Evolutionary conservation across 2,888 invertebrate species (phyloP).

Genomic region (Leptinotarsa haldemani): DNA sequence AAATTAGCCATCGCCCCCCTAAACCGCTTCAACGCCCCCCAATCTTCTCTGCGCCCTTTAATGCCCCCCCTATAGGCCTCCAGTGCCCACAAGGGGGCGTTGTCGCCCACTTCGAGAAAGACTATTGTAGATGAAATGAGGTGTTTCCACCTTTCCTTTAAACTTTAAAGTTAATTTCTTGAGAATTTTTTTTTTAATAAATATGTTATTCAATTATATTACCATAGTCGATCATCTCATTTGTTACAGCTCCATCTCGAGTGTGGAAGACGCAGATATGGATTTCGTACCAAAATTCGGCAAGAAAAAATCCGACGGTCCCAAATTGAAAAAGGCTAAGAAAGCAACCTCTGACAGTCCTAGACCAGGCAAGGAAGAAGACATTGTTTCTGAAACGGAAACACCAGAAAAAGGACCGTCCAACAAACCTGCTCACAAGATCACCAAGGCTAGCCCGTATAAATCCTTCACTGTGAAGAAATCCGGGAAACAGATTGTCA

Average conservation of each 20-base stretch:
- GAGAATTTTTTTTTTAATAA: too few relatives aligned
- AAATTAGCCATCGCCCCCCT: too few relatives aligned
- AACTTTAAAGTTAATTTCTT: too few relatives aligned
- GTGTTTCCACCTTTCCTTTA: too few relatives aligned
- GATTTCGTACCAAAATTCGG: constrained; percentile 60
- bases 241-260: constrained; percentile 75
- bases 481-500: constrained; percentile 50
- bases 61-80: too few relatives aligned
- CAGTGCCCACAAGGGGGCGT: too few relatives aligned
- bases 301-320: not conserved
- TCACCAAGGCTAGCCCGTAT: constrained; percentile 37
- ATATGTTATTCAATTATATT: too few relatives aligned
- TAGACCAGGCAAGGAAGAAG: constrained; percentile 28
- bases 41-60: too few relatives aligned
- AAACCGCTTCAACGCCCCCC: too few relatives aligned
- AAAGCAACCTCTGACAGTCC: not conserved
- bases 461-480: constrained; percentile 53
- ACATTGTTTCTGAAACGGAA: constrained; percentile 5
- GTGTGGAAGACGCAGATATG: constrained; percentile 62
- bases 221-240: too few relatives aligned
- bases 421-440: constrained; percentile 29
- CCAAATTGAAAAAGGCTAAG: constrained; percentile 34
- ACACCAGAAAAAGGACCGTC: constrained; percentile 20
- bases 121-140: too few relatives aligned
- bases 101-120: too few relatives aligned